Percentiles rank a stretch among this genome's conserved stretches.
phyloP scores from a whole-genome alignment of 2,888 invertebrate genomes.

The Tachina fera region DNA sequence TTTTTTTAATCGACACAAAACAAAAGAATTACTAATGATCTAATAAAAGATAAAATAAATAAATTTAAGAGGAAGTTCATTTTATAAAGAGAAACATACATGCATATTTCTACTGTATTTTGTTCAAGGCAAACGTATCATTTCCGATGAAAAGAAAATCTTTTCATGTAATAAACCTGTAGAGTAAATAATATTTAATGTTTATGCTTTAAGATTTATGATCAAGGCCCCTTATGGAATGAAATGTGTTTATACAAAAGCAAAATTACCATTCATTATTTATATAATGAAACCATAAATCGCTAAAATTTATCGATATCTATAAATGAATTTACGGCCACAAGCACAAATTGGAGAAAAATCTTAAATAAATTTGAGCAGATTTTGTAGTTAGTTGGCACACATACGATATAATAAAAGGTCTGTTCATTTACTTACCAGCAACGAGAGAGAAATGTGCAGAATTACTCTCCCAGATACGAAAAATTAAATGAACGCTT shows the following conservation, averaged over 20 bases:
- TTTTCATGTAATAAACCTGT: neutral
- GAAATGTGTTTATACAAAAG: constrained; percentile 11
- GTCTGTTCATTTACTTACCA: no score
- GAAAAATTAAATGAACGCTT: no score
- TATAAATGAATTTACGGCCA: constrained; percentile 15
- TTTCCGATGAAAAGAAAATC: neutral
- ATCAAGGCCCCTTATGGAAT: constrained; percentile 21
- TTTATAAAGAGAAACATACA: no score
- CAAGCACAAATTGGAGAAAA: neutral
- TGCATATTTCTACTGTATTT: neutral
- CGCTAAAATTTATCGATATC: constrained; percentile 33
- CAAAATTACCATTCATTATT: constrained; percentile 8
- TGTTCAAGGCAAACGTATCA: neutral
- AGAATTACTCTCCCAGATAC: no score
- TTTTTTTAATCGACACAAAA: constrained; percentile 9
- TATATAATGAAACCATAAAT: constrained; percentile 45
- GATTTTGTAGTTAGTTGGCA: neutral
- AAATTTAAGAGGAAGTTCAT: neutral
- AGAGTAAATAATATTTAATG: neutral
- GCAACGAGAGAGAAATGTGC: no score
- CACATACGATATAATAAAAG: no score
- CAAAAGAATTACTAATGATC: constrained; percentile 5
- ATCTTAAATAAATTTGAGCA: neutral
- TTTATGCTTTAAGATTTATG: constrained; percentile 7
- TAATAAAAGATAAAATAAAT: constrained; percentile 16